Base-by-base conservation (phyloP, 1,140 invertebrate genomes). In the Bilobella aurantiaca region DNA sequence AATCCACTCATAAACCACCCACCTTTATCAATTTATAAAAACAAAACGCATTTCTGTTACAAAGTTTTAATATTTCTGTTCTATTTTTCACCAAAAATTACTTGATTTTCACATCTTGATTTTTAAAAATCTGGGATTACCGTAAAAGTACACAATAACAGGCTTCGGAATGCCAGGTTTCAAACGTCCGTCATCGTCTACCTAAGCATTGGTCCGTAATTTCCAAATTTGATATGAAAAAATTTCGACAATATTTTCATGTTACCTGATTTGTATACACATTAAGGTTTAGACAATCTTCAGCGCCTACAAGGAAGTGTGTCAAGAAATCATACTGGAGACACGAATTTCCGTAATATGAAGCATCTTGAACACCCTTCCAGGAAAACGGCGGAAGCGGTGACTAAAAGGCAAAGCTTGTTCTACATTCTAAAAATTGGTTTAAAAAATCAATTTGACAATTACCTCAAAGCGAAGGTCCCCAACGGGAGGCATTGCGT, bases 1-100 rank as follows among this genome's bases (percentile, higher is more conserved):
- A 75, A 76, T 31, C 79, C 79, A 32, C 74, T 75, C 67, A 79
- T 77, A 25, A 74, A 76, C 61, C 78, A 74, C 60, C 77, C 80
- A 23, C 49, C 49, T 53, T 42, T 42, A n/a, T n/a, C n/a, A n/a
- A n/a, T n/a, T n/a, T n/a, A n/a, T n/a, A n/a, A n/a, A n/a, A n/a
- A n/a, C n/a, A n/a, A n/a, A n/a, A n/a, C n/a, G n/a, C n/a, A n/a
- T n/a, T n/a, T n/a, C n/a, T 42, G 34, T 12, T 42, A 42, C 34
- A 42, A 42, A 42, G 18, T 12, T 42, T 8, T 42, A 18, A 42
- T n/a, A 42, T 42, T 42, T 42, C 34, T 8, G 18, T 42, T 18
- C 34, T 8, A 42, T 12, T 42, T 42, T 42, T 42, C 8, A 12
- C 34, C 34, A 18, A 42, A 18, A n/a, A n/a, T n/a, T n/a, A n/a